phyloP scores from a whole-genome alignment of 2,797 vertebrate species.

The Sebastes taczanowskii region DNA sequence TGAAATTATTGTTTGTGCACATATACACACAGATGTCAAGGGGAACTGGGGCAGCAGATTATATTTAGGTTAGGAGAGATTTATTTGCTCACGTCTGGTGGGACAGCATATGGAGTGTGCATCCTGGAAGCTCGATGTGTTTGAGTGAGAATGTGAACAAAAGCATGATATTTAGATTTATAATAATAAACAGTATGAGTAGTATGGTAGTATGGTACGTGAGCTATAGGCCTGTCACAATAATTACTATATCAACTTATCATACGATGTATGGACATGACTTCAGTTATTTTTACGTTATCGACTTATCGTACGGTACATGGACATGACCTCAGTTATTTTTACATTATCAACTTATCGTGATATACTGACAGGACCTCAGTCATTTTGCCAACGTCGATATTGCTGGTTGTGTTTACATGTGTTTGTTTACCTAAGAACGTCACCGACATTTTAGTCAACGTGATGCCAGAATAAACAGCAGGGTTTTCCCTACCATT shows the following conservation, averaged over 20 bases:
- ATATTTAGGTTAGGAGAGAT: conserved; percentile 29
- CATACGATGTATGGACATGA: too few relatives aligned
- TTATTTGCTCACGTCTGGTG: conserved; percentile 7
- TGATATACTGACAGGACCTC: fast-evolving
- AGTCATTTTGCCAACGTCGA: too few relatives aligned
- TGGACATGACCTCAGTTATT: too few relatives aligned
- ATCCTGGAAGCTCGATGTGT: not conserved
- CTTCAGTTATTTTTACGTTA: too few relatives aligned
- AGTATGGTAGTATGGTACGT: not conserved
- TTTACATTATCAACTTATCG: too few relatives aligned
- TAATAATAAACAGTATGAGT: not conserved
- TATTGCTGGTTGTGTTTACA: too few relatives aligned
- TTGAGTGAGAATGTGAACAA: not conserved
- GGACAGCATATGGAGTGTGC: conserved; percentile 2
- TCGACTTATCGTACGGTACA: too few relatives aligned
- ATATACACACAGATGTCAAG: conserved; percentile 46
- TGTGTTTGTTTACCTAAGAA: too few relatives aligned
- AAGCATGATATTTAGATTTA: not conserved
- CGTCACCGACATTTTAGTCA: too few relatives aligned
- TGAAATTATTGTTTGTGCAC: conserved; percentile 4
- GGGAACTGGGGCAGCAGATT: conserved; percentile 29
- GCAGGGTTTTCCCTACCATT: too few relatives aligned
- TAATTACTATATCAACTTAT: too few relatives aligned
- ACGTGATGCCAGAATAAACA: too few relatives aligned
- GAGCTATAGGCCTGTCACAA: not conserved